Percentiles rank a stretch among this genome's conserved stretches.
phyloP scores from a whole-genome alignment of 2,888 invertebrate genomes.

The Spisula solida region DNA sequence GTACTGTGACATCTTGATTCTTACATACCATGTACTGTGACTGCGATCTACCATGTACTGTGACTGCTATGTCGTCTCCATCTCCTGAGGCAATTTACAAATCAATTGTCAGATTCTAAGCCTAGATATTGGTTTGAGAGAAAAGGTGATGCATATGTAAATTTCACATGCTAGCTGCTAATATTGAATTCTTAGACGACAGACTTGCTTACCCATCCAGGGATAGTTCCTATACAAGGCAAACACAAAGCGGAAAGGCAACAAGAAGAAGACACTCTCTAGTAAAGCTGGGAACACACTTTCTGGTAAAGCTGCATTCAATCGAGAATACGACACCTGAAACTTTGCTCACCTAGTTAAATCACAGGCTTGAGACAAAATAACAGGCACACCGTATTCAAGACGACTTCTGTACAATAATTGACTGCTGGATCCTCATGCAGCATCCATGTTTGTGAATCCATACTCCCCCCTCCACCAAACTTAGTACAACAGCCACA shows the following conservation, averaged over 20 bases:
- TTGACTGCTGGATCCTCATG: too few relatives aligned
- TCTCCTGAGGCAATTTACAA: conserved; percentile 11
- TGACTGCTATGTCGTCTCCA: neutral
- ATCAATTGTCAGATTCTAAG: conserved; percentile 20
- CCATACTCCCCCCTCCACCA: too few relatives aligned
- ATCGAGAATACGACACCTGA: conserved; percentile 83
- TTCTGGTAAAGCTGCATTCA: neutral
- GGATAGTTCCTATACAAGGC: neutral
- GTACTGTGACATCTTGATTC: neutral
- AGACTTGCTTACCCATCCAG: neutral
- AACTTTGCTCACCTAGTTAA: conserved; percentile 87
- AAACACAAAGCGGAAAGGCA: neutral
- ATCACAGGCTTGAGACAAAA: conserved; percentile 87
- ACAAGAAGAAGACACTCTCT: too few relatives aligned
- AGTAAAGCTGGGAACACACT: neutral
- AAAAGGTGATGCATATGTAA: neutral
- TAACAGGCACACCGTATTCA: conserved; percentile 82
- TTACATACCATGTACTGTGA: neutral
- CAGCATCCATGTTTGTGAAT: too few relatives aligned
- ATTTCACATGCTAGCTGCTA: conserved; percentile 2
- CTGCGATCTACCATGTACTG: neutral
- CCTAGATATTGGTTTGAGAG: neutral
- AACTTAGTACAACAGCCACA: too few relatives aligned
- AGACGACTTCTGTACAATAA: neutral
- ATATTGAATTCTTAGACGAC: neutral